Conservation (phyloP, 2,113 vertebrate genomes). For the Prietella phreatophila region DNA sequence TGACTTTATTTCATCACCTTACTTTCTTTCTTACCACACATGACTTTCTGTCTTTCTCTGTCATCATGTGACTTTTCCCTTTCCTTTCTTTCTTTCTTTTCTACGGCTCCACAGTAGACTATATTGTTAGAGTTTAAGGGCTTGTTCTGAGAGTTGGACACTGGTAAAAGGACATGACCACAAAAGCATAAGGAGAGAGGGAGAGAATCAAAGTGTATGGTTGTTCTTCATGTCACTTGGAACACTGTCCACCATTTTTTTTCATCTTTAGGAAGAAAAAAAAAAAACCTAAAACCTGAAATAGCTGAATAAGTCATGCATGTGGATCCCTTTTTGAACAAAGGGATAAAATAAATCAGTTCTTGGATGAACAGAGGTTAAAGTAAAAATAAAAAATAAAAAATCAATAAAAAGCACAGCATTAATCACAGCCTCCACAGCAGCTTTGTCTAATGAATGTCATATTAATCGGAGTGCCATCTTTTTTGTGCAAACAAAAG, state of each 20-base stretch:
- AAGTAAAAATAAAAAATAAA: background rate
- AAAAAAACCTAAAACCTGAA: background rate
- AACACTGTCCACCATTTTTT: background rate
- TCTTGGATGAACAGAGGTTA: background rate
- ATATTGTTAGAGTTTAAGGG: background rate
- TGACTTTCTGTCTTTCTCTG: background rate
- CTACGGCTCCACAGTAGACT: background rate
- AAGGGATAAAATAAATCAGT: background rate
- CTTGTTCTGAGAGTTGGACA: background rate
- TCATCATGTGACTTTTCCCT: background rate
- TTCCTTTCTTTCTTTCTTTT: background rate
- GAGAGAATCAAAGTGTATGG: background rate
- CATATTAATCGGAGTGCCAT: constrained; percentile 3
- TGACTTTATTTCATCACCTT: too few relatives aligned
- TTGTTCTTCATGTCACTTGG: background rate
- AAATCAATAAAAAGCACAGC: background rate
- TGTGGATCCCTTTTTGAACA: background rate
- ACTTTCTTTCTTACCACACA: background rate
- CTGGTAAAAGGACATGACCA: background rate
- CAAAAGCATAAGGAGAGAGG: background rate
- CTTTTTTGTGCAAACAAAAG: constrained; percentile 26
- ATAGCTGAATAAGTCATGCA: background rate
- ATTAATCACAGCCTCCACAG: background rate
- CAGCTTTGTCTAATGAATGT: background rate
- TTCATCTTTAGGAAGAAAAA: too few relatives aligned